These are phyloP conservation scores for Hydrolagus affinis DNA, from an alignment of 2,113 vertebrate species.

Conservation along the genomic window DNA sequence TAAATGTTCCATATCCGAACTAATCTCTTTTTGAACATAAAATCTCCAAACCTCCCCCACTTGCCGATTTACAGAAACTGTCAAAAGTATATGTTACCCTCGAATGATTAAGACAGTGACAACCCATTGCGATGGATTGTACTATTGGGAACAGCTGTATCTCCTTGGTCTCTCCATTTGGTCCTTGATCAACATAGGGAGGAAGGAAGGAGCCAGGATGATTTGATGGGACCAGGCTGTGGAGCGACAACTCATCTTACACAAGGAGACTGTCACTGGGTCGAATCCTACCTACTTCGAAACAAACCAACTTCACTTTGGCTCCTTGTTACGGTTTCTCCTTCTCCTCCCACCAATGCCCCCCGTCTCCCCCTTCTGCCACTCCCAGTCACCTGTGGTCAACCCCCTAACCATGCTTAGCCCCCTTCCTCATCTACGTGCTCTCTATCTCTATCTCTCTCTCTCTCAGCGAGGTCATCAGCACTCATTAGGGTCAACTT, in stretches of 20 bases:
- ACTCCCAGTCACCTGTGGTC: neutral
- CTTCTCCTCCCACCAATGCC: neutral
- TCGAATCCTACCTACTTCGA: too few species aligned
- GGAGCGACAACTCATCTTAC: neutral
- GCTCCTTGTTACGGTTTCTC: neutral
- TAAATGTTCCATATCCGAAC: neutral
- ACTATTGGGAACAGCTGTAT: neutral
- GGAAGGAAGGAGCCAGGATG: neutral
- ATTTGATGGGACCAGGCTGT: neutral
- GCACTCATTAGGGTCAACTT: too few species aligned
- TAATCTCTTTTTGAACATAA: neutral
- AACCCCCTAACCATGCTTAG: too few species aligned
- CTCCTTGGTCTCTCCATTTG: neutral
- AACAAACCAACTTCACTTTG: too few species aligned
- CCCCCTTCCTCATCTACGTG: too few species aligned
- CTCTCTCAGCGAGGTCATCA: too few species aligned
- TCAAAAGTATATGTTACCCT: neutral
- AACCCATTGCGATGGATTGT: too few species aligned
- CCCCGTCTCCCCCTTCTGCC: too few species aligned
- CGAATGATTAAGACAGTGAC: neutral
- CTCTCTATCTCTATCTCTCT: too few species aligned
- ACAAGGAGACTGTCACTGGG: too few species aligned
- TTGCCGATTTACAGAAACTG: neutral
- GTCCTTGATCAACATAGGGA: neutral
- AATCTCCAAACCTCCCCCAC: too few species aligned